Conservation (phyloP, 30 jellyfish, hydroid and myxozoan genomes). For the Aurelia sp. region DNA sequence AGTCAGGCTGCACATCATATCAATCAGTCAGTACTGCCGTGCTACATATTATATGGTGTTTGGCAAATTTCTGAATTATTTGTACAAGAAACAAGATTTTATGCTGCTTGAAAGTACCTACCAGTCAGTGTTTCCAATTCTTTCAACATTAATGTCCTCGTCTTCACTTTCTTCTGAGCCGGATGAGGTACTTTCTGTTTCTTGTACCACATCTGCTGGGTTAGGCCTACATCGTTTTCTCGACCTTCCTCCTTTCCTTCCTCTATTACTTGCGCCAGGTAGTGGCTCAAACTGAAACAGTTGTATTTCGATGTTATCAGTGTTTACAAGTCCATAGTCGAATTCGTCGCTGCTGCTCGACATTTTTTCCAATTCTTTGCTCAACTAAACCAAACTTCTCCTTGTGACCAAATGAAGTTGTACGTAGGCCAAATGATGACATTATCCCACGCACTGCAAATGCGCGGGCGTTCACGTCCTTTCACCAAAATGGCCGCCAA, state of each 20-base stretch:
- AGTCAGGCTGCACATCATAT: background rate
- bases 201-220: background rate
- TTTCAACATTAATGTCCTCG: background rate
- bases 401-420: no score
- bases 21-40: background rate
- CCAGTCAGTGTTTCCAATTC: no score
- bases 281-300: constrained; percentile 28
- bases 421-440: no score
- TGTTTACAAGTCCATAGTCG: background rate
- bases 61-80: no score
- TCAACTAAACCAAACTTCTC: no score
- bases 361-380: background rate
- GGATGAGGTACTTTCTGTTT: no score
- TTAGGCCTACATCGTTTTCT: constrained; percentile 16
- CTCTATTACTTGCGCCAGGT: constrained; percentile 14
- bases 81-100: no score
- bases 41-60: background rate
- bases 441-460: no score
- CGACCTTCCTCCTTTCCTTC: no score
- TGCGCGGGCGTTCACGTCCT: no score
- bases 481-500: no score
- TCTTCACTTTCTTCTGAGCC: constrained; percentile 23
- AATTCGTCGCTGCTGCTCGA: constrained; percentile 11
- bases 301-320: background rate
- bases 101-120: no score